Base-by-base conservation (phyloP, 2,888 invertebrate genomes). In the Axea sp. region DNA sequence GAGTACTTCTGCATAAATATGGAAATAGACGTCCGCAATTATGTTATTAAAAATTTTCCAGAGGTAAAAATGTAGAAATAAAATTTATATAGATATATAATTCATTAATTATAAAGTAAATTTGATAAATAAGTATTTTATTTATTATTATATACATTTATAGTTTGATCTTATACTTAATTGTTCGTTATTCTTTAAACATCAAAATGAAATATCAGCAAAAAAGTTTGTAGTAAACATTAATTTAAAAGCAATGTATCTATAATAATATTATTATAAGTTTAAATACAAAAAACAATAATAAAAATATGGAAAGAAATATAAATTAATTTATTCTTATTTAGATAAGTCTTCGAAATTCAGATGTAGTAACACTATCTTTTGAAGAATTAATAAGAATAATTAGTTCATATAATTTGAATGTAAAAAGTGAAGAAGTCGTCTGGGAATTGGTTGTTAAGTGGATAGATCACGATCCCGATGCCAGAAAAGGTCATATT, bases 361-460 rank as follows among this genome's bases (percentile, higher is more conserved):
- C 92, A 24, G 95, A 96, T 84, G 91, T 96, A 75, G 88, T 95
- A 22, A 90, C 92, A 75, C 87, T 96, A 69, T 90, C 92, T 3
- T 89, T 94, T 15, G 91, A 93, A 8, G 95, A 96, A 83, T 89
- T 97, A 15, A 91, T 92, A 69, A 91, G 91, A 55, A 91, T 97
- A 47, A 93, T 96, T 73, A 91, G 93, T 39, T 93, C 94, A 49
- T 96, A 96, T 82, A 93, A 95, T 83, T 88, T 97, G 22, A 96
- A 96, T 84, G 95, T 95, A 0, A 94, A 95, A 78, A 95, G 93
- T 82, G 97, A 97, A 85, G 96, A 95, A 85, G 91, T 91, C 0
- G 95, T 95, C 0, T 96, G 96, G 96, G 94, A 95, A 82, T 90
- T 94, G 19, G 93, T 95, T 11, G 86, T 96, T 51, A 91, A 94